A percentile compares a stretch with the other conserved stretches of the same genome.
phyloP scores from a whole-genome alignment of 2,888 invertebrate species.

The Plebejus argus region DNA sequence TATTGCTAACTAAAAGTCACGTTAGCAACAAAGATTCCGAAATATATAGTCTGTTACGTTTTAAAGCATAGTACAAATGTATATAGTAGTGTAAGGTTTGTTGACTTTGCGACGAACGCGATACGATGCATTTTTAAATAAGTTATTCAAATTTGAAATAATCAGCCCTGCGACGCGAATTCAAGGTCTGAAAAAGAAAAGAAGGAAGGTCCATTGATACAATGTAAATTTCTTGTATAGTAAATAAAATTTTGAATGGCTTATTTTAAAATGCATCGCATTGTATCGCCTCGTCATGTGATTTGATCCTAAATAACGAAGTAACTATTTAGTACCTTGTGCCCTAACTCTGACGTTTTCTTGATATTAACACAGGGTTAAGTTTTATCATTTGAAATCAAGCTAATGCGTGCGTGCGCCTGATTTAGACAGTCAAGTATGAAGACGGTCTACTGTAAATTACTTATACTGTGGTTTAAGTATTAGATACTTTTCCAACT shows the following conservation, averaged over 20 bases:
- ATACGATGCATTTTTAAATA: not conserved
- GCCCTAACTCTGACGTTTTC: too few species aligned
- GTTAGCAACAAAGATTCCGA: slow-evolving; percentile 28
- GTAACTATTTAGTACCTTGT: too few species aligned
- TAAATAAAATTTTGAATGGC: too few species aligned
- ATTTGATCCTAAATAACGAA: too few species aligned
- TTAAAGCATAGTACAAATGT: not conserved
- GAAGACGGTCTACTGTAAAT: not conserved
- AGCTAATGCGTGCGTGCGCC: not conserved
- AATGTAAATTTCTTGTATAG: too few species aligned
- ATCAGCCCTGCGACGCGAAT: too few species aligned
- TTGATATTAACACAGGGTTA: too few species aligned
- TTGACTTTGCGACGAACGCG: not conserved
- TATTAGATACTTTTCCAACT: not conserved
- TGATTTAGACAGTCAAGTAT: not conserved
- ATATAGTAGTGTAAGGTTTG: not conserved
- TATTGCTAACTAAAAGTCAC: slow-evolving; percentile 30
- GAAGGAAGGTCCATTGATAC: too few species aligned
- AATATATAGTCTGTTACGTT: slow-evolving; percentile 20
- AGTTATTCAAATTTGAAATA: not conserved
- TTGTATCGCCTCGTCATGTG: too few species aligned
- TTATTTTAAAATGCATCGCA: too few species aligned
- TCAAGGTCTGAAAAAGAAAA: too few species aligned
- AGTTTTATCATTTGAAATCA: too few species aligned
- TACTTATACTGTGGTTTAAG: not conserved